Evolutionary conservation across 2,888 invertebrate genomes (phyloP).

Genomic region (Stenolophus ochropezus): DNA sequence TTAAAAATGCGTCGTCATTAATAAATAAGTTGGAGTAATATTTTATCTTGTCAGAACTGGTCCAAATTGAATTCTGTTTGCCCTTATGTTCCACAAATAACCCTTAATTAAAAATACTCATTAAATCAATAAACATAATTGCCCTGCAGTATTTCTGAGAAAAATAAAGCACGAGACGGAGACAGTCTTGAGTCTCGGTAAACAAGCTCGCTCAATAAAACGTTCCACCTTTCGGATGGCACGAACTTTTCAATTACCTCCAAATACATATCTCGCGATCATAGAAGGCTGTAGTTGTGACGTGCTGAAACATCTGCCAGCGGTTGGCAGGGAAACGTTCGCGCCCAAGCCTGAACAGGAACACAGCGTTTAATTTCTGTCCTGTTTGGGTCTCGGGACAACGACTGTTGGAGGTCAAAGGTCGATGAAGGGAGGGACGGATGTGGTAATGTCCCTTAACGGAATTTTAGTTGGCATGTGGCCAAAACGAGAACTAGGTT

Average conservation of each 20-base stretch:
- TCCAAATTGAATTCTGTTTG: neutral
- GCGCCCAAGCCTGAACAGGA: slow-evolving; percentile 41
- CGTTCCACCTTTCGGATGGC: slow-evolving; percentile 36
- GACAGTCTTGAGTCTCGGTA: neutral
- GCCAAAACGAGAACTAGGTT: neutral
- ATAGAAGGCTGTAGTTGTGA: slow-evolving; percentile 15
- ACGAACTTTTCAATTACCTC: slow-evolving; percentile 39
- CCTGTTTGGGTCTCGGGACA: slow-evolving; percentile 30
- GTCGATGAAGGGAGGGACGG: slow-evolving; percentile 12
- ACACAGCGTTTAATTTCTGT: slow-evolving; percentile 48
- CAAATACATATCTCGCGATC: slow-evolving; percentile 20
- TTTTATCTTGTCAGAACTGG: neutral
- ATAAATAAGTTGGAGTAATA: no score
- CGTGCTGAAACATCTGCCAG: slow-evolving; percentile 33
- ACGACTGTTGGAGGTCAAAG: slow-evolving; percentile 32
- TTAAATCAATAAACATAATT: slow-evolving; percentile 41
- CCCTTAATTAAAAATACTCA: slow-evolving; percentile 22
- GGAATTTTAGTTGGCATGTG: slow-evolving; percentile 12
- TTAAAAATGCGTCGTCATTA: no score
- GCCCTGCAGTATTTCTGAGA: slow-evolving; percentile 1
- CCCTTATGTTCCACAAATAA: slow-evolving; percentile 9
- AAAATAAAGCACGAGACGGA: neutral
- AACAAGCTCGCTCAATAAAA: slow-evolving; percentile 39
- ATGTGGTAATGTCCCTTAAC: slow-evolving; percentile 38
- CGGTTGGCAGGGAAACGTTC: slow-evolving; percentile 17